Evolutionary conservation across 2,797 vertebrate species (phyloP).

Genomic region (Heliangelus exortis): DNA sequence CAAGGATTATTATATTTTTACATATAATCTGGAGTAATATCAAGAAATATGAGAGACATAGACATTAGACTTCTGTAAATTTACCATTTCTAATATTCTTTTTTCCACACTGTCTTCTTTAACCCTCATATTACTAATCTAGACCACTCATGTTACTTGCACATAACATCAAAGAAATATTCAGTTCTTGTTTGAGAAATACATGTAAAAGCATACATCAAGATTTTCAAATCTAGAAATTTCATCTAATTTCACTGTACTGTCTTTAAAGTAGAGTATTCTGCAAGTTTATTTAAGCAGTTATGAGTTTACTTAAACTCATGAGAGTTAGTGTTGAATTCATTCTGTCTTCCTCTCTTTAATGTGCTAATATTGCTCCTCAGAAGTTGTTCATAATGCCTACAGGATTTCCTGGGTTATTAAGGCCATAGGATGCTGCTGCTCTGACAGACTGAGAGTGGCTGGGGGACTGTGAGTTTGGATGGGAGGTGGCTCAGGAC

Average conservation of each 20-base stretch:
- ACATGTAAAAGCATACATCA: not conserved
- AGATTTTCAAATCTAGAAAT: not conserved
- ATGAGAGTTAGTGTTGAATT: not conserved
- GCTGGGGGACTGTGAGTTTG: not conserved
- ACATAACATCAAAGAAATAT: not conserved
- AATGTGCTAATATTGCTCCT: not conserved
- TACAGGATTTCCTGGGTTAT: not conserved
- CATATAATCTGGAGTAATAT: not conserved
- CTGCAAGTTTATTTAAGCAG: not conserved
- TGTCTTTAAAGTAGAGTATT: not conserved
- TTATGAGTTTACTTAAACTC: not conserved
- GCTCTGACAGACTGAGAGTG: not conserved
- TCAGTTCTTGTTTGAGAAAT: not conserved
- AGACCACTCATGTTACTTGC: not conserved
- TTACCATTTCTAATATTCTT: not conserved
- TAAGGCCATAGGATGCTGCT: not conserved
- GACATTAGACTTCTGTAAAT: not conserved
- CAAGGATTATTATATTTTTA: not conserved
- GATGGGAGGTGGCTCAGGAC: not conserved
- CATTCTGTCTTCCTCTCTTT: not conserved
- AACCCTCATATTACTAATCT: not conserved
- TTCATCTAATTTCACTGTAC: not conserved
- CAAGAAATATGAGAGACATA: not conserved
- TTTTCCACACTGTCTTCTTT: not conserved
- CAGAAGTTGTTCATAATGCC: not conserved